A percentile compares a stretch with the other conserved stretches of the same genome.
Conservation (phyloP, 2,797 vertebrate genomes). For the Rhynchotus rufescens region DNA sequence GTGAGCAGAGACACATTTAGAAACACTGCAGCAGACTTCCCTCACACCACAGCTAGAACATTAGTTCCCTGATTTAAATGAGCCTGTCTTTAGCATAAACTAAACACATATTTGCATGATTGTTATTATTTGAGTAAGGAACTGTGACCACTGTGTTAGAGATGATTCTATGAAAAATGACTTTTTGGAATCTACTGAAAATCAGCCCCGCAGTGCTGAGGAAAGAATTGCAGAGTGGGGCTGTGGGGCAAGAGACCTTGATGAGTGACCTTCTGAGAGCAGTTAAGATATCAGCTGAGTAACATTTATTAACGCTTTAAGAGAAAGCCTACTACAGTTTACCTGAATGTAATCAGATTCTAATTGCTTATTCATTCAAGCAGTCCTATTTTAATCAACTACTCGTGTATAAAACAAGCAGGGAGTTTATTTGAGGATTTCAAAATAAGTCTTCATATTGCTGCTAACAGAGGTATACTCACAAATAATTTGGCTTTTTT, state of each 20-base stretch:
- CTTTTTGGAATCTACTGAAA: constrained; percentile 29
- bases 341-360: constrained; percentile 53
- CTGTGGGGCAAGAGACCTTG: neutral
- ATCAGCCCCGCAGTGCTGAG: neutral
- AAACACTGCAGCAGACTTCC: constrained; percentile 47
- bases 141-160: constrained; percentile 18
- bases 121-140: constrained; percentile 55
- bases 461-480: neutral
- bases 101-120: constrained; percentile 54
- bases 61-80: constrained; percentile 50
- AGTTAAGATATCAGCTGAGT: constrained; percentile 28
- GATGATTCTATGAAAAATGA: constrained; percentile 15
- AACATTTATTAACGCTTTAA: constrained; percentile 39
- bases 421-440: constrained; percentile 54
- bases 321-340: constrained; percentile 45
- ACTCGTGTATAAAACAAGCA: constrained; percentile 56
- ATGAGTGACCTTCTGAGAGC: constrained; percentile 30
- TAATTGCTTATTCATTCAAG: constrained; percentile 73
- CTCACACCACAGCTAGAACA: constrained; percentile 43
- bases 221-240: neutral
- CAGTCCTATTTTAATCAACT: constrained; percentile 61
- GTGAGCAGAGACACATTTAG: constrained; percentile 21
- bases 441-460: neutral
- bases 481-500: neutral
- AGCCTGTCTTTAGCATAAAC: constrained; percentile 38